Evolutionary conservation across 2,888 invertebrate species (phyloP), one percentile per base, ranked within the genome.

Genomic region (Standfussiana lucernea): DNA sequence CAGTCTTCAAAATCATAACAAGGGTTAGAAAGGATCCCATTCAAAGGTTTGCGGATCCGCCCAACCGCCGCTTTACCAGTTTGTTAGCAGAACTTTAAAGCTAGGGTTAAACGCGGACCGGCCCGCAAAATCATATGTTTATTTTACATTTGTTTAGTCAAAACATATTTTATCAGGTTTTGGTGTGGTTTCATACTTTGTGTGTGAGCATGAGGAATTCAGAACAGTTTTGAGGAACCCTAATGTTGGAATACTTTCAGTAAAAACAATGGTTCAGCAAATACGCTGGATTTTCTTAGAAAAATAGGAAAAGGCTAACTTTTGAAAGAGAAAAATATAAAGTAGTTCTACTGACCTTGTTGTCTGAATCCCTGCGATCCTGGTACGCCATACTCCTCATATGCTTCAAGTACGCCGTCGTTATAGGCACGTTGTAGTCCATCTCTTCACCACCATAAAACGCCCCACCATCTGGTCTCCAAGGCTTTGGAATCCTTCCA

Each of bases 371-470:
- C 85, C 93, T 83, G 47, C 94, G 90, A 32, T 96, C 96, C 84
- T 95, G 95, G 78, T 92, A 95, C 79, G 93, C 98, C 94, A 98
- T 96, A 93, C 97, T 98, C 92, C 98, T 97, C 97, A 98, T 98
- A 91, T 98, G 98, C 93, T 98, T 98, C 94, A 99, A 96, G 95
- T 99, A 99, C 53, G 98, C 98, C 72, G 99, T 98, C 68, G 99
- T 99, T 88, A 99, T 99, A 67, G 99, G 99, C 90, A 99, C 97
- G 91, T 98, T 98, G 96, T 98, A 98, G 95, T 98, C 98, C 86
- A 98, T 97, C 80, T 97, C 97, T 47, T 97, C 97, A 32, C 96
- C 96, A 65, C 95, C 91, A 90, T 95, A 94, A 86, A 92, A 93
- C 75, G 93, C 91, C 79, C 93, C 91, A 70, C 94, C 93, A 69